Conservation (phyloP, 2,888 invertebrate genomes). For the Xanthostigma xanthostigma region DNA sequence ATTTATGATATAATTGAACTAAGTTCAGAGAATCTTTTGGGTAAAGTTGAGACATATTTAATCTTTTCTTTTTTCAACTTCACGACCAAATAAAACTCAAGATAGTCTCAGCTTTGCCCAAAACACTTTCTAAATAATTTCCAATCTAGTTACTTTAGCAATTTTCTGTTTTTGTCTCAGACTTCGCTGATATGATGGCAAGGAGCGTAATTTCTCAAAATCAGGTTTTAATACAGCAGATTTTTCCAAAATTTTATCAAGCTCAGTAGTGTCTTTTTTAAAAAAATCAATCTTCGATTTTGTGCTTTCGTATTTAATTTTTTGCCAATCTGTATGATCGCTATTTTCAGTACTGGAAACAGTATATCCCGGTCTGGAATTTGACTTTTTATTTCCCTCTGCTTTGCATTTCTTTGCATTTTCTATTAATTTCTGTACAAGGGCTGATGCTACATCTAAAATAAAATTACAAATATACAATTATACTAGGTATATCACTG, state of each 20-base stretch:
- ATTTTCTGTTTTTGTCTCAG: constrained; percentile 38
- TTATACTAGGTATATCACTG: no score
- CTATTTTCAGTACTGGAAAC: constrained; percentile 21
- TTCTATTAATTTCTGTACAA: not conserved
- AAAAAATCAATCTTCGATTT: constrained; percentile 28
- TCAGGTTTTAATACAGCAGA: constrained; percentile 44
- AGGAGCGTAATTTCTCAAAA: constrained; percentile 43
- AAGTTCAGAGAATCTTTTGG: not conserved
- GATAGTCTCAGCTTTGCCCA: no score
- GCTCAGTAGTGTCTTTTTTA: constrained; percentile 29
- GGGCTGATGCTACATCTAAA: not conserved
- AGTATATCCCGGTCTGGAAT: not conserved
- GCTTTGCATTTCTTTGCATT: not conserved
- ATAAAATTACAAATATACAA: not conserved
- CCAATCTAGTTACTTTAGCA: constrained; percentile 31
- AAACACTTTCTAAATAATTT: no score
- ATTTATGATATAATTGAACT: constrained; percentile 2
- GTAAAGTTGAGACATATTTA: not conserved
- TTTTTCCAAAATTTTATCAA: constrained; percentile 44
- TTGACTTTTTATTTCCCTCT: not conserved
- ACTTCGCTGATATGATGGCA: constrained; percentile 43
- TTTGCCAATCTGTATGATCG: constrained; percentile 24
- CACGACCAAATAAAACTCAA: no score
- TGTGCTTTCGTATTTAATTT: constrained; percentile 10
- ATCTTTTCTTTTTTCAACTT: constrained; percentile 1